Percentiles rank a stretch among this genome's conserved stretches.
phyloP scores from a whole-genome alignment of 2,113 vertebrate species.

The Ceyx melanurus region DNA sequence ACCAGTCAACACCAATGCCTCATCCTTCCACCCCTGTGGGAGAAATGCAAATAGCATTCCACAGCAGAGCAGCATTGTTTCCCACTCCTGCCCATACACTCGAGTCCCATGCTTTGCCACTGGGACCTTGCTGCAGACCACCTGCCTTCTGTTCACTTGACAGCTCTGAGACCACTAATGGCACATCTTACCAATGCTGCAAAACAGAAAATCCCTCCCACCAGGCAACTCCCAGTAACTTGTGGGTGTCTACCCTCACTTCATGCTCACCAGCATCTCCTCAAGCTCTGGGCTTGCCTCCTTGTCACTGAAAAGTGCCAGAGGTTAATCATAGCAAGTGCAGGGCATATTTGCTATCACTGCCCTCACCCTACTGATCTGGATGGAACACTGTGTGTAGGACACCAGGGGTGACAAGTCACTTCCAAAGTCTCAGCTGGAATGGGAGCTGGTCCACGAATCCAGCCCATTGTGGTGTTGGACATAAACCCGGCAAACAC shows the following conservation, averaged over 20 bases:
- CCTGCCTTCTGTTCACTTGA: too few relatives aligned
- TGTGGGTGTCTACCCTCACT: background rate
- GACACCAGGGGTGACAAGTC: rapidly evolving
- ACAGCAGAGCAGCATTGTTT: background rate
- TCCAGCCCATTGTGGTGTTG: rapidly evolving
- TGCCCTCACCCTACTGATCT: rapidly evolving
- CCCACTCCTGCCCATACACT: background rate
- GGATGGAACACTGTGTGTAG: rapidly evolving
- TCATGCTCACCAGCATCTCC: background rate
- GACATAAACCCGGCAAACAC: rapidly evolving
- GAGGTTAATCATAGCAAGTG: background rate
- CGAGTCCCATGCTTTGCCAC: background rate
- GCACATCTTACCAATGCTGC: background rate
- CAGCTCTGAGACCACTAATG: background rate
- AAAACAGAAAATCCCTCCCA: background rate
- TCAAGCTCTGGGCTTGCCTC: background rate
- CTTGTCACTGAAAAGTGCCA: background rate
- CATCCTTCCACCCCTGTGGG: too few relatives aligned
- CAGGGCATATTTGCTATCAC: rapidly evolving
- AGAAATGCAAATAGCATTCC: too few relatives aligned
- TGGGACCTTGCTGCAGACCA: rapidly evolving
- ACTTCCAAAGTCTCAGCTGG: background rate
- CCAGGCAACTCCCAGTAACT: background rate
- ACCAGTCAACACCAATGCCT: background rate
- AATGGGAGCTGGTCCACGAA: background rate